Evolutionary conservation across 2,113 vertebrate genomes (phyloP), one percentile per base, ranked within the genome.

Genomic region (Bucco capensis): DNA sequence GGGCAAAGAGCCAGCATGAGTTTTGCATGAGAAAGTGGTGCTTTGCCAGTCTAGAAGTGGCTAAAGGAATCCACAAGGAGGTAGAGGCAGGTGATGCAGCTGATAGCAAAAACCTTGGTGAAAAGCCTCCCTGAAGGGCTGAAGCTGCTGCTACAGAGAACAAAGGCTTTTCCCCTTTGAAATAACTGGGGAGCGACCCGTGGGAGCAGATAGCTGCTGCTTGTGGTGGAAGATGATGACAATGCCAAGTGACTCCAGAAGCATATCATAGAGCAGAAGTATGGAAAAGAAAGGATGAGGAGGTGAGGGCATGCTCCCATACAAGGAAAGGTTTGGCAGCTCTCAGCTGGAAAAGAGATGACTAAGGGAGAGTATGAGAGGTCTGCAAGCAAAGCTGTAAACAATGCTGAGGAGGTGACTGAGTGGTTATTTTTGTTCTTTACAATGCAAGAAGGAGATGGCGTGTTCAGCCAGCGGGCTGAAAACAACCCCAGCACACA

Each of bases 261-360:
- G 40, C 8, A 2, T 6, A 14, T 6, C 0, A 0, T 38, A 4
- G 2, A 62, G 37, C 13, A n/a, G 40, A 51, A 4, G 4, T 3
- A 4, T 28, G 54, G 21, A 24, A 66, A 74, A 66, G 8, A 3
- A 4, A 9, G 27, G 14, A 9, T 42, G n/a, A 38, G 35, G 53
- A 56, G 28, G 44, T 31, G 23, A 67, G 38, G 31, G 14, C 2
- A 0, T 1, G 12, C 6, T 72, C 53, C 65, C 42, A 7, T 40
- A 10, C 14, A 37, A 54, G 51, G 60, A 40, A 40, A 71, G 19
- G 30, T 8, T 3, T 25, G 44, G 70, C 61, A 62, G 33, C 27
- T 66, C 9, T 46, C 24, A 30, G 37, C 75, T 38, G 57, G 24
- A 35, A 2, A 4, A n/a, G 38, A 38, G 44, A 27, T 65, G 83